phyloP scores from a whole-genome alignment of 2,888 invertebrate species.

The Hypolimnas misippus region DNA sequence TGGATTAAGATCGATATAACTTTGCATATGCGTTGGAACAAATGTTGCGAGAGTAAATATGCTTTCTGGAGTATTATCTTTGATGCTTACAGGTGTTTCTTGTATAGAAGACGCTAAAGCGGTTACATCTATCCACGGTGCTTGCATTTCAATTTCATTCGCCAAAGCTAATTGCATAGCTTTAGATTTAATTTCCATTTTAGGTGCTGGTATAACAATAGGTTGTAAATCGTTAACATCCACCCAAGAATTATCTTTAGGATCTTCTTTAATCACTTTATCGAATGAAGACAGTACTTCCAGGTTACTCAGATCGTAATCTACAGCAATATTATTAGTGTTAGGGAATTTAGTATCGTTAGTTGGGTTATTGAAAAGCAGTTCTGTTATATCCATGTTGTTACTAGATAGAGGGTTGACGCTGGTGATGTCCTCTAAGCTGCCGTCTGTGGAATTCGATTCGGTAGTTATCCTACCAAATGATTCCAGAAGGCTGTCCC shows the following conservation, averaged over 20 bases:
- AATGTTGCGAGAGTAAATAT: slow-evolving; percentile 83
- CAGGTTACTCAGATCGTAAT: slow-evolving; percentile 67
- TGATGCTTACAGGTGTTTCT: slow-evolving; percentile 86
- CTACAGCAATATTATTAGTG: slow-evolving; percentile 55
- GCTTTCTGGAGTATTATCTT: slow-evolving; percentile 83
- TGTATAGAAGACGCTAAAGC: slow-evolving; percentile 86
- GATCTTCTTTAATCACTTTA: slow-evolving; percentile 58
- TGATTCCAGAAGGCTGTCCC: slow-evolving; percentile 77
- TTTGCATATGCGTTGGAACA: slow-evolving; percentile 87
- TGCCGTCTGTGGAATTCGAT: slow-evolving; percentile 72
- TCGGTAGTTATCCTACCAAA: slow-evolving; percentile 76
- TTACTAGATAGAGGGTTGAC: slow-evolving; percentile 55
- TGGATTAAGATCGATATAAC: slow-evolving; percentile 78
- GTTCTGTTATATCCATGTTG: slow-evolving; percentile 70
- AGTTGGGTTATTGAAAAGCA: slow-evolving; percentile 67
- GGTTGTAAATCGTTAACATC: slow-evolving; percentile 60
- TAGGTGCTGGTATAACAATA: slow-evolving; percentile 45
- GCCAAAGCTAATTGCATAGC: slow-evolving; percentile 89
- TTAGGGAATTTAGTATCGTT: slow-evolving; percentile 58
- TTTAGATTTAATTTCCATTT: slow-evolving; percentile 68
- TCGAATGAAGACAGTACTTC: slow-evolving; percentile 64
- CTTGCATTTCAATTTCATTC: slow-evolving; percentile 89
- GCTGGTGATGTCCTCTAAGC: slow-evolving; percentile 66
- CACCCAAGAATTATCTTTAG: slow-evolving; percentile 56
- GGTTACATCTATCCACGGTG: slow-evolving; percentile 90